Evolutionary conservation across 2,797 vertebrate genomes (phyloP), one percentile per base, ranked within the genome.

Genomic region (Poecile montanus): DNA sequence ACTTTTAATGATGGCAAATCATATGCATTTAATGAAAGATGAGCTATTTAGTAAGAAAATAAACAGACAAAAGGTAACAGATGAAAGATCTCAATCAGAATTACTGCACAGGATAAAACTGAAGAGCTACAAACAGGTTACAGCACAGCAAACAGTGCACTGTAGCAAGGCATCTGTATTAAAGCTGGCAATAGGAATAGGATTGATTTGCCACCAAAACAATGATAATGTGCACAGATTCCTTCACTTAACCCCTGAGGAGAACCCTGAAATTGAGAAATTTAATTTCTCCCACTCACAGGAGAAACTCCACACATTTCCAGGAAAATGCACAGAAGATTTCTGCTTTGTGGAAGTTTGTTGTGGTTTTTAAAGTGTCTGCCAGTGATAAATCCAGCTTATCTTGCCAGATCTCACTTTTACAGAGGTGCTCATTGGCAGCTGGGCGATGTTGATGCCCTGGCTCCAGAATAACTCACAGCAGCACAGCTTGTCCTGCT

Each of bases 21-120:
- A 16, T 2, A 6, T 5, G 9, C 2, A 10, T 25, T 48, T 34
- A 11, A 16, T 42, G 21, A 57, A 23, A 57, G 20, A 20, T 0
- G 5, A 65, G 34, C 25, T 57, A 30, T 26, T 56, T 19, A 29
- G 19, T 16, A 9, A 13, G 58, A 8, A 54, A 73, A 45, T 1
- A 6, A 45, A n/a, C 12, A 23, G 68, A 23, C 2, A 9, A 15
- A 32, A 82, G 9, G 4, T 26, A 19, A 30, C 1, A 4, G 40
- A 18, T 22, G 48, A 10, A 38, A 54, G 10, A n/a, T 22, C 22
- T 54, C 12, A 22, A 4, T 40, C 0, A 1, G n/a, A 47, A n/a
- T 73, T 19, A 13, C 10, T 16, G 1, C n/a, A 63, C 29, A 63
- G 50, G 19, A 10, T 40, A 38, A 54, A 63, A n/a, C 1, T 7